phyloP scores from a whole-genome alignment of 2,113 vertebrate species.

The Helogale parvula region DNA sequence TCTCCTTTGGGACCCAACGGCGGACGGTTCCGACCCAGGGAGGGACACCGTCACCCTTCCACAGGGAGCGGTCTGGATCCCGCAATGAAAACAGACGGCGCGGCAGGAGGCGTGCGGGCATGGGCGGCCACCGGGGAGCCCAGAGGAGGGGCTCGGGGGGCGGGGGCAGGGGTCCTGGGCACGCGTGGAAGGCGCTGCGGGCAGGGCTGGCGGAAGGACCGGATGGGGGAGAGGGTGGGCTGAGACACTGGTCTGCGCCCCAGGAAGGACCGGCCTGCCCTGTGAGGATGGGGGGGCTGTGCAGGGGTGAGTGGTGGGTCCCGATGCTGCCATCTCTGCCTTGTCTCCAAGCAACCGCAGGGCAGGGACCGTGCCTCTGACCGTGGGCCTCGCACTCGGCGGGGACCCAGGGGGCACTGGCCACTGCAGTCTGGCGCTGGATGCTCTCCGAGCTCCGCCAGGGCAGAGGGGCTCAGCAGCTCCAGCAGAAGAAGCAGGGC shows the following conservation, averaged over 20 bases:
- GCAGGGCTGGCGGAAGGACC: not conserved
- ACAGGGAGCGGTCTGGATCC: rapidly evolving
- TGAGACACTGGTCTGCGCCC: rapidly evolving
- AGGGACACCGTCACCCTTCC: not conserved
- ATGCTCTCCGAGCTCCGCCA: not conserved
- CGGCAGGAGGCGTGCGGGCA: too few species aligned
- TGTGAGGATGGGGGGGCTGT: not conserved
- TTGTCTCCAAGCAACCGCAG: rapidly evolving
- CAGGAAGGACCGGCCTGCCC: too few species aligned
- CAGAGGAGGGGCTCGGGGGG: not conserved
- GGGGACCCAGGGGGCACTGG: rapidly evolving
- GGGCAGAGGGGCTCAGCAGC: too few species aligned
- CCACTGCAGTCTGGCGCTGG: not conserved
- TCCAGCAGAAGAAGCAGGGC: not conserved
- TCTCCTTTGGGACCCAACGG: too few species aligned
- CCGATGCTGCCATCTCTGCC: rapidly evolving
- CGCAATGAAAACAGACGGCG: rapidly evolving
- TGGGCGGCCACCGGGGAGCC: rapidly evolving
- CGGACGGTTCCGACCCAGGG: too few species aligned
- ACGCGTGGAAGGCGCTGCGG: not conserved
- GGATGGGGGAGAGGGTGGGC: not conserved
- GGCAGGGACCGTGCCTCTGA: not conserved
- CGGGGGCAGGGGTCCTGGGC: not conserved
- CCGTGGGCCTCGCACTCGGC: rapidly evolving
- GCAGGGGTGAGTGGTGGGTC: not conserved